These are phyloP conservation scores for Tenthredo mesomela DNA, from an alignment of 2,888 invertebrate species.

Conservation along the genomic window DNA sequence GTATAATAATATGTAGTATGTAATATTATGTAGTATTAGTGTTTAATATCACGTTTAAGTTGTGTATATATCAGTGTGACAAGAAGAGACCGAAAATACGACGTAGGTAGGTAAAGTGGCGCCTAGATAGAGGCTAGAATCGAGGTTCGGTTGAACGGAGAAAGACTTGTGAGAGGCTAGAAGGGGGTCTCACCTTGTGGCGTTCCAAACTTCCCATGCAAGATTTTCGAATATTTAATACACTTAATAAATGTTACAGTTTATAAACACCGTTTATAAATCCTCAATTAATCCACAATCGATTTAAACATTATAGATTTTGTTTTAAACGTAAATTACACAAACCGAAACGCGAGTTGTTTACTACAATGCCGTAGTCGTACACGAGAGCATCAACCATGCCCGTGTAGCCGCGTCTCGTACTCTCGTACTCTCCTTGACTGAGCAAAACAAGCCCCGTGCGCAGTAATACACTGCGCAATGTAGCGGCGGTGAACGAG, in stretches of 20 bases:
- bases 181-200: conserved; percentile 50
- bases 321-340: conserved; percentile 52
- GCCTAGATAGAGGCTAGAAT: conserved; percentile 47
- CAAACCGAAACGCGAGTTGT: conserved; percentile 75
- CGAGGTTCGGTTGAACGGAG: conserved; percentile 16
- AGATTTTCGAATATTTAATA: conserved; percentile 26
- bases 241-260: background rate
- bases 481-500: conserved; percentile 15
- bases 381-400: conserved; percentile 48
- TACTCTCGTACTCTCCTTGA: conserved; percentile 49
- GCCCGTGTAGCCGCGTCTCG: conserved; percentile 49
- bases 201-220: conserved; percentile 47
- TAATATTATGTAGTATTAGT: background rate
- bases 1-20: background rate
- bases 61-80: background rate
- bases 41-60: conserved; percentile 1
- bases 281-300: background rate
- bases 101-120: conserved; percentile 43
- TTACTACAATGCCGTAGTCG: conserved; percentile 73
- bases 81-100: conserved; percentile 46
- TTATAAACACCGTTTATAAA: background rate
- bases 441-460: conserved; percentile 74
- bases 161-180: conserved; percentile 40
- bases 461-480: conserved; percentile 72
- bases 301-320: background rate